Evolutionary conservation across 2,888 invertebrate species (phyloP).

Genomic region (Auanema sp.): DNA sequence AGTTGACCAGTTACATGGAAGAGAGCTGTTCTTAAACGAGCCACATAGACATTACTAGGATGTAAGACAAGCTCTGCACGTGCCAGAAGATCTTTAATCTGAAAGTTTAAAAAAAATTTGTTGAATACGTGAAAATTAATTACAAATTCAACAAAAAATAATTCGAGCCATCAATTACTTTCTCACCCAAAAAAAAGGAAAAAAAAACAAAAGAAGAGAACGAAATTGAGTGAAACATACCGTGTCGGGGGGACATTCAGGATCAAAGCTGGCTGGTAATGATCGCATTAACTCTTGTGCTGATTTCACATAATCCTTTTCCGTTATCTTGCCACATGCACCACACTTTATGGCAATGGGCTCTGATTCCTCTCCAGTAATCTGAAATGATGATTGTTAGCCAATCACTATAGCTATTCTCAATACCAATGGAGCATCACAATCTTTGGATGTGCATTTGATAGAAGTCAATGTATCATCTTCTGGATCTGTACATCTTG

Average conservation of each 20-base stretch:
- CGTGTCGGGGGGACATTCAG: constrained; percentile 41
- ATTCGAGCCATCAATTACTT: too few relatives aligned
- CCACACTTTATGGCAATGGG: constrained; percentile 50
- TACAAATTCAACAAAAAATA: too few relatives aligned
- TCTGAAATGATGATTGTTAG: constrained; percentile 14
- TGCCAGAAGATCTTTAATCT: constrained; percentile 35
- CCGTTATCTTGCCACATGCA: constrained; percentile 44
- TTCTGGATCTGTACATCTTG: constrained; percentile 54
- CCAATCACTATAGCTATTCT: not conserved
- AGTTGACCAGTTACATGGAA: constrained; percentile 54
- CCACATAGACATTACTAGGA: constrained; percentile 55
- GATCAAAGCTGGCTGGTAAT: constrained; percentile 49
- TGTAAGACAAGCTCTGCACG: constrained; percentile 53
- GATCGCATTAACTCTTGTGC: constrained; percentile 53
- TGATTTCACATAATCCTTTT: constrained; percentile 29
- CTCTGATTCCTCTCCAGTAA: constrained; percentile 46
- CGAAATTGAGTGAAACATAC: constrained; percentile 25
- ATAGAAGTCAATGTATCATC: constrained; percentile 58
- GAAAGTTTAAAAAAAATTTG: constrained; percentile 15
- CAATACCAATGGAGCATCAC: constrained; percentile 50
- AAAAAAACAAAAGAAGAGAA: not conserved
- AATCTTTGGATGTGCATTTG: constrained; percentile 33
- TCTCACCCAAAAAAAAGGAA: too few relatives aligned
- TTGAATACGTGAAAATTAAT: too few relatives aligned
- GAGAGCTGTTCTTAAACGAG: constrained; percentile 54